These are phyloP conservation scores for Cephus sareptanus DNA, from an alignment of 2,888 invertebrate species.

Conservation along the genomic window DNA sequence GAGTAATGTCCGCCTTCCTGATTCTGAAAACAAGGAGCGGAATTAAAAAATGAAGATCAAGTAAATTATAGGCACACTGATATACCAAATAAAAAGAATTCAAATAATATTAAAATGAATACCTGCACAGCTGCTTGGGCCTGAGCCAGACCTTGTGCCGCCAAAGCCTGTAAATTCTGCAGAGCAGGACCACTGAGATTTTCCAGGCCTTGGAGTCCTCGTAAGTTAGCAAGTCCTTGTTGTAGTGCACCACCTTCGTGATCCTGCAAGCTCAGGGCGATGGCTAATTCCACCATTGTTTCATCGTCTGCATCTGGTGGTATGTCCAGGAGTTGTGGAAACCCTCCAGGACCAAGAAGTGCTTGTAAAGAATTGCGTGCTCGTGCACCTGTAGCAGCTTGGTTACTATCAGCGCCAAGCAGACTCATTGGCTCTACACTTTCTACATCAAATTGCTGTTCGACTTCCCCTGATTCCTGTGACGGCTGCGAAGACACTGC, in stretches of 20 bases:
- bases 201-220: constrained; percentile 66
- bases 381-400: constrained; percentile 34
- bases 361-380: constrained; percentile 66
- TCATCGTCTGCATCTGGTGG: constrained; percentile 97
- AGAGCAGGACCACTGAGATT: constrained; percentile 63
- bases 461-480: constrained; percentile 67
- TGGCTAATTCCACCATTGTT: constrained; percentile 95
- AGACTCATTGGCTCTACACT: constrained; percentile 72
- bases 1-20: constrained; percentile 76
- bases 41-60: background rate
- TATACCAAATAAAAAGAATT: background rate
- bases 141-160: constrained; percentile 56
- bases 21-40: constrained; percentile 26
- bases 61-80: background rate
- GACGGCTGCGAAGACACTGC: constrained; percentile 54
- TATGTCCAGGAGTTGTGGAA: constrained; percentile 86
- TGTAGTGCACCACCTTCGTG: constrained; percentile 73
- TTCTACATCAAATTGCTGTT: constrained; percentile 72
- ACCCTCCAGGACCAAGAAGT: constrained; percentile 69
- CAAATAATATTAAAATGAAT: background rate
- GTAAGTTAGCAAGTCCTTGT: constrained; percentile 61
- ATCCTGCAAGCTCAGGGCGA: constrained; percentile 92
- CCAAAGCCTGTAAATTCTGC: constrained; percentile 58
- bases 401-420: constrained; percentile 71
- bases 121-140: constrained; percentile 46